Conservation (phyloP, 64 coral and sea anemone genomes). For the Pachyseris speciosa region DNA sequence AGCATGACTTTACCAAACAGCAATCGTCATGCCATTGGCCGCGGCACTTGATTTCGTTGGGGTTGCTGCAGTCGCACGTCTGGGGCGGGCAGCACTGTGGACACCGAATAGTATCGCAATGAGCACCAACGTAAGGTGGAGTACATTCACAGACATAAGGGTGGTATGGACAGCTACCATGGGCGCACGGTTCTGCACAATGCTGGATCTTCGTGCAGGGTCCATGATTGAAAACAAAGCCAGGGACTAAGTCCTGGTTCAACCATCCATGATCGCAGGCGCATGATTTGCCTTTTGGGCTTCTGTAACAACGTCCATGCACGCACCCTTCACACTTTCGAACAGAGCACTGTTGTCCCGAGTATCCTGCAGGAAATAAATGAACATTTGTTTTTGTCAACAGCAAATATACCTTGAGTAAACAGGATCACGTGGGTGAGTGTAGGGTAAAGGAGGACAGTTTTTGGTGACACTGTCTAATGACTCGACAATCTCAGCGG, state of each 20-base stretch:
- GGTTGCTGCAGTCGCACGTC: too few species aligned
- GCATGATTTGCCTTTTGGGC: conserved; percentile 51
- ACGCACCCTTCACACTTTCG: conserved; percentile 84
- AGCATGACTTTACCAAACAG: conserved; percentile 74
- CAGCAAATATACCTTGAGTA: too few species aligned
- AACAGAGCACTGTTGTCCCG: conserved; percentile 71
- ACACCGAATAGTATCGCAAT: conserved; percentile 78
- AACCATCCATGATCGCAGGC: conserved; percentile 62
- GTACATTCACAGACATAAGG: conserved; percentile 60
- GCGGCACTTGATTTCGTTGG: conserved; percentile 19
- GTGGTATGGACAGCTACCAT: conserved; percentile 70
- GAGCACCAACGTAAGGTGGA: conserved; percentile 21
- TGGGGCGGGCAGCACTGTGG: conserved; percentile 90
- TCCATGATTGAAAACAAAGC: conserved; percentile 50
- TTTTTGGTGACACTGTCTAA: too few species aligned
- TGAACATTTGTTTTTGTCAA: too few species aligned
- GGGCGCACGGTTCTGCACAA: conserved; percentile 70
- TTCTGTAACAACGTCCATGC: conserved; percentile 63
- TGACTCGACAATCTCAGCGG: too few species aligned
- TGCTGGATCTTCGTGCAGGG: conserved; percentile 77
- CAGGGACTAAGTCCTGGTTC: conserved; percentile 13
- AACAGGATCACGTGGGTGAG: too few species aligned
- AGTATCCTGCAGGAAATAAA: conserved; percentile 24
- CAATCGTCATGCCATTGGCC: conserved; percentile 76
- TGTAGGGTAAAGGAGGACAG: too few species aligned